A percentile compares a stretch with the other conserved stretches of the same genome.
phyloP scores from a whole-genome alignment of 2,113 vertebrate species.

The Murina feae region DNA sequence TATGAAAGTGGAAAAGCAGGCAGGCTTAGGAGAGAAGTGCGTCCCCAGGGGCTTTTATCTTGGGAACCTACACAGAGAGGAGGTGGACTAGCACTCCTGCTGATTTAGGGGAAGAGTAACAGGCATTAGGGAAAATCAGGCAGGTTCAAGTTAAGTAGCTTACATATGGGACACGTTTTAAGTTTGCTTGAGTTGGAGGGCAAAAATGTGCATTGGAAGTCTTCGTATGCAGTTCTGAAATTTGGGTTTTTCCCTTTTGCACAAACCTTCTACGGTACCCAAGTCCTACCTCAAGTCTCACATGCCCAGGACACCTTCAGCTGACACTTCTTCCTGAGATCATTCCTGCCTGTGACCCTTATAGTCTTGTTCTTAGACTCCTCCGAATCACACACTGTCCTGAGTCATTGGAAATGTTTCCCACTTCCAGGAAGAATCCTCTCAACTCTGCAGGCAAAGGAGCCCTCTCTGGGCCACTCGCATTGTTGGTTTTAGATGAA shows the following conservation, averaged over 20 bases:
- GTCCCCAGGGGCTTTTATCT: neutral
- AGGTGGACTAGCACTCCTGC: neutral
- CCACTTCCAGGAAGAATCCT: neutral
- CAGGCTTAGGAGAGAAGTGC: neutral
- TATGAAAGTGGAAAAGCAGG: neutral
- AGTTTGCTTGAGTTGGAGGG: neutral
- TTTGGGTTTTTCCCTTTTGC: neutral
- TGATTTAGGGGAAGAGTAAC: neutral
- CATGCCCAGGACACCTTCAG: neutral
- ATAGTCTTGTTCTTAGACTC: neutral
- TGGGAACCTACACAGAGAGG: neutral
- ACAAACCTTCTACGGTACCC: neutral
- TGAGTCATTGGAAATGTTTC: neutral
- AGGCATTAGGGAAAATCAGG: neutral
- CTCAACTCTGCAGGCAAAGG: neutral
- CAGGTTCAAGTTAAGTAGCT: neutral
- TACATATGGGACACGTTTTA: neutral
- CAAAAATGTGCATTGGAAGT: neutral
- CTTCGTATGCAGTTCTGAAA: neutral
- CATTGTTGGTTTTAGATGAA: neutral
- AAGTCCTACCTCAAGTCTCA: neutral
- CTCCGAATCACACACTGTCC: neutral
- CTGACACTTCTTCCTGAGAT: neutral
- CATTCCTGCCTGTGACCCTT: neutral
- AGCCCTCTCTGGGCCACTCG: neutral